phyloP scores from a whole-genome alignment of 2,888 invertebrate genomes.

The Scaptomyza reducta region DNA sequence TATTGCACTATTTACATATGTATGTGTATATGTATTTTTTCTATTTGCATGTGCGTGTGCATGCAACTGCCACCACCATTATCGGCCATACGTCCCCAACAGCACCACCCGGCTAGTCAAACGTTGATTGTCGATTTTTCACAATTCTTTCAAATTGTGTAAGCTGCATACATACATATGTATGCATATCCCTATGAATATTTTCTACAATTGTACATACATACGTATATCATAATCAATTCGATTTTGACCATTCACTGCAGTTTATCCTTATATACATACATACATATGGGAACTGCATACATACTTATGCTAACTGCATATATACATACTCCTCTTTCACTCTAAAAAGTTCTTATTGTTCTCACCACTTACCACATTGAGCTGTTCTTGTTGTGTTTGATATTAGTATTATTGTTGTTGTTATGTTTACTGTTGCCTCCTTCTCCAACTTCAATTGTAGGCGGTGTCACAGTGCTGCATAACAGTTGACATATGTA shows the following conservation, averaged over 20 bases:
- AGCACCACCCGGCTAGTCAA: conserved; percentile 51
- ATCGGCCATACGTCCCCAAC: conserved; percentile 3
- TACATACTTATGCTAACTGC: too few species aligned
- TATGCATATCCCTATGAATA: conserved; percentile 10
- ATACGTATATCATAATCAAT: conserved; percentile 36
- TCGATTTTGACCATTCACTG: conserved; percentile 38
- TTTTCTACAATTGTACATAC: background rate
- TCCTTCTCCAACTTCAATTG: conserved; percentile 19
- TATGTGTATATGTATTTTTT: conserved; percentile 18
- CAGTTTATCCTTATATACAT: conserved; percentile 7
- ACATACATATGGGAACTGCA: background rate
- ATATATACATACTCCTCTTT: background rate
- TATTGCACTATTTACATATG: conserved; percentile 27
- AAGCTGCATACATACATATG: conserved; percentile 21
- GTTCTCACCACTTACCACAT: conserved; percentile 38
- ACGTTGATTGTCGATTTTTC: conserved; percentile 73
- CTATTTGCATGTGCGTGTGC: conserved; percentile 55
- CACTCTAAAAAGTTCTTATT: background rate
- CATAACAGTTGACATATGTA: conserved; percentile 43
- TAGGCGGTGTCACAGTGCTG: conserved; percentile 51
- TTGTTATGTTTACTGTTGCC: conserved; percentile 12
- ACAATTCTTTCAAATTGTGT: conserved; percentile 58
- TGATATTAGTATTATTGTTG: conserved; percentile 18
- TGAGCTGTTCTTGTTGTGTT: conserved; percentile 18
- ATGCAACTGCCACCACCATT: conserved; percentile 35